Conservation (phyloP, 53 echinoderm and acorn worm genomes). For the Paracentrotus lividus region DNA sequence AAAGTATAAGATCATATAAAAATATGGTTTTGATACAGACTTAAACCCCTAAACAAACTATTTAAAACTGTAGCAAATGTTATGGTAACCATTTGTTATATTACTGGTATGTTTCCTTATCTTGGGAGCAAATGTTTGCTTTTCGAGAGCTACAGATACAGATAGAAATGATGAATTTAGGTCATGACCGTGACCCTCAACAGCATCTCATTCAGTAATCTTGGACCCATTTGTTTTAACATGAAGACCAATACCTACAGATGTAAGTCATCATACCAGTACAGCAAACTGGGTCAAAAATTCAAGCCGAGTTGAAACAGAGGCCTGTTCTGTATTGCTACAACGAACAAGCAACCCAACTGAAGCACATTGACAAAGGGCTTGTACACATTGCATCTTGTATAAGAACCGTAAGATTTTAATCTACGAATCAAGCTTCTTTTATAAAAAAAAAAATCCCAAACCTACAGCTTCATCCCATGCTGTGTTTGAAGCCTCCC, state of each 20-base stretch:
- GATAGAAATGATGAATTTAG: slow-evolving; percentile 48
- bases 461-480: not conserved
- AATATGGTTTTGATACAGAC: not conserved
- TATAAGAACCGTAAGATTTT: not conserved
- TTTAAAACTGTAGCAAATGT: not conserved
- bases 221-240: slow-evolving; percentile 23
- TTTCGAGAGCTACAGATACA: no score
- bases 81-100: not conserved
- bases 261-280: slow-evolving; percentile 3
- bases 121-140: not conserved
- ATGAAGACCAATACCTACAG: not conserved
- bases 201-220: slow-evolving; percentile 1
- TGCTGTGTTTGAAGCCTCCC: slow-evolving; percentile 48
- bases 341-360: not conserved
- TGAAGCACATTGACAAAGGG: not conserved
- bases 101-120: not conserved
- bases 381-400: not conserved
- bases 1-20: not conserved
- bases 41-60: not conserved
- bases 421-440: not conserved
- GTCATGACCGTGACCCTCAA: slow-evolving; percentile 51
- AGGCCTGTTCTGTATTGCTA: not conserved
- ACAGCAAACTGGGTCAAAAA: slow-evolving; percentile 33
- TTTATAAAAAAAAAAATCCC: not conserved
- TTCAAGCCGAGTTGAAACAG: slow-evolving; percentile 40